These are phyloP conservation scores for Drosophila fuyamai DNA, from an alignment of 1,140 invertebrate genomes.

Conservation along the genomic window DNA sequence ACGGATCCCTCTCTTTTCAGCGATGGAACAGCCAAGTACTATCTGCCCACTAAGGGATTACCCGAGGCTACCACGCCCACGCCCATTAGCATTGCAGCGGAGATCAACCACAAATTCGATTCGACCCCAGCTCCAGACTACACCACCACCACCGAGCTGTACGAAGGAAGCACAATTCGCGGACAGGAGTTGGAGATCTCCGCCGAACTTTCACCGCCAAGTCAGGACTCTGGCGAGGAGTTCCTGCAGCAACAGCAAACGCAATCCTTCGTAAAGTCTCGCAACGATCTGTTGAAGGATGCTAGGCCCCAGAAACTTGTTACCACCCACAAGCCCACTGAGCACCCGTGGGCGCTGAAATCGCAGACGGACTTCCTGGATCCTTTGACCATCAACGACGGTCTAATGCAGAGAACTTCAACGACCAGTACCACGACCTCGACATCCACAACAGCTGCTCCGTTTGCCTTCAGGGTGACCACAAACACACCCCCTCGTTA, in stretches of 20 bases:
- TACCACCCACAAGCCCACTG: conserved; percentile 84
- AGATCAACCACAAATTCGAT: conserved; percentile 84
- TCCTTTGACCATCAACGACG: conserved; percentile 90
- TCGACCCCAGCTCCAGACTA: conserved; percentile 61
- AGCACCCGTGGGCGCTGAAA: conserved; percentile 72
- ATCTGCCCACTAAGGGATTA: conserved; percentile 74
- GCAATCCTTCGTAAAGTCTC: conserved; percentile 79
- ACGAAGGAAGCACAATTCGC: conserved; percentile 64
- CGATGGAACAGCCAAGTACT: conserved; percentile 75
- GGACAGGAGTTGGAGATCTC: conserved; percentile 68
- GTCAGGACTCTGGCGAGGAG: conserved; percentile 72
- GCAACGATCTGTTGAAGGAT: conserved; percentile 70
- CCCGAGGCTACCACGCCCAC: conserved; percentile 74
- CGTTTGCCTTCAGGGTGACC: conserved; percentile 57
- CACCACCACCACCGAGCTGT: conserved; percentile 61
- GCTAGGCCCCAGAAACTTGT: conserved; percentile 65
- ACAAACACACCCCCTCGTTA: conserved; percentile 39
- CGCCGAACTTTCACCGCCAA: conserved; percentile 64
- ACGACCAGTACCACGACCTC: conserved; percentile 53
- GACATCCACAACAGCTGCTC: conserved; percentile 42
- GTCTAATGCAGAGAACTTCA: conserved; percentile 84
- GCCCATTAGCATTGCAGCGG: conserved; percentile 83
- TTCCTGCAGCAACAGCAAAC: conserved; percentile 80
- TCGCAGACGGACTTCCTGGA: conserved; percentile 86
- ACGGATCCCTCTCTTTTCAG: conserved; percentile 70